Evolutionary conservation across 2,113 vertebrate genomes (phyloP).

Genomic region (Dipodomys spectabilis): DNA sequence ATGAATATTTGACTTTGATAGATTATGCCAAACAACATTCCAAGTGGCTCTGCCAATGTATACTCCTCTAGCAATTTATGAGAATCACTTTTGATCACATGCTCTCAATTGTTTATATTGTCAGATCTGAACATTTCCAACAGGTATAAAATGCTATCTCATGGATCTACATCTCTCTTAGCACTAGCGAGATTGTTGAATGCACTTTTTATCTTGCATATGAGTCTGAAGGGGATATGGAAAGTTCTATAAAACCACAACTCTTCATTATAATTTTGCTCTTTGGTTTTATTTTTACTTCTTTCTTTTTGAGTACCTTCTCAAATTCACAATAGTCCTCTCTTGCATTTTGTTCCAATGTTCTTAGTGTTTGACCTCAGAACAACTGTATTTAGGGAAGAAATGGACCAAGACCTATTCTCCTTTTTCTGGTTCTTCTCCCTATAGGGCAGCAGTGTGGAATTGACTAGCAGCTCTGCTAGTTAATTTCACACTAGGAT

Average conservation of each 20-base stretch:
- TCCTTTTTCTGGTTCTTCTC: slow-evolving; percentile 40
- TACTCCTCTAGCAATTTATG: background rate
- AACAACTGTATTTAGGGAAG: slow-evolving; percentile 55
- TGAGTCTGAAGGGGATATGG: background rate
- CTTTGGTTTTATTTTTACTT: slow-evolving; percentile 54
- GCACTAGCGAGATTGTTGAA: background rate
- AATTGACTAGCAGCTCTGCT: slow-evolving; percentile 46
- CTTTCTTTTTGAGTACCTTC: background rate
- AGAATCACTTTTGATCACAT: background rate
- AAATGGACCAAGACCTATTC: slow-evolving; percentile 62
- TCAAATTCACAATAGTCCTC: background rate
- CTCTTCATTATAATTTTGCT: slow-evolving; percentile 16
- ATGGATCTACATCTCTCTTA: background rate
- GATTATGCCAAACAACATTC: slow-evolving; percentile 8
- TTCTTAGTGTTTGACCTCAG: slow-evolving; percentile 44
- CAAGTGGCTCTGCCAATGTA: background rate
- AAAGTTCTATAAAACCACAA: background rate
- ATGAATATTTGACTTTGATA: slow-evolving; percentile 15
- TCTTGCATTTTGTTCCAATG: slow-evolving; percentile 21
- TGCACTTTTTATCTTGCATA: background rate
- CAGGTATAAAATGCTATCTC: background rate
- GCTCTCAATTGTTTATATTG: background rate
- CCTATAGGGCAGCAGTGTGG: slow-evolving; percentile 30
- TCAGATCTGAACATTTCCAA: slow-evolving; percentile 28
- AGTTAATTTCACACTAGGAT: slow-evolving; percentile 78